Conservation (phyloP, 1,140 invertebrate genomes). For the Galleria mellonella region DNA sequence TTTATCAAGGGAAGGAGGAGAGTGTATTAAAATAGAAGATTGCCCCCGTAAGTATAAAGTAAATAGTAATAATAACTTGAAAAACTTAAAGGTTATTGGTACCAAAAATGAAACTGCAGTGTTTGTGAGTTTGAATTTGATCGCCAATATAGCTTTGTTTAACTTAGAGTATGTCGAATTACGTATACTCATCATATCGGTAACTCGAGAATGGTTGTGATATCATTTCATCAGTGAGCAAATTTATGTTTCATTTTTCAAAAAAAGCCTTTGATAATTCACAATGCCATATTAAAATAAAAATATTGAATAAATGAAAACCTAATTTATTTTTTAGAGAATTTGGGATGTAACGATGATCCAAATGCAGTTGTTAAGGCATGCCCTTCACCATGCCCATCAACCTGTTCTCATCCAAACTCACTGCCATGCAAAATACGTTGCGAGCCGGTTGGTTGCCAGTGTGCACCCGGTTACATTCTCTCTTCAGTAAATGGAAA, state of each 20-base stretch:
- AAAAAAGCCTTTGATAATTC: no score
- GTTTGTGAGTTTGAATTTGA: no score
- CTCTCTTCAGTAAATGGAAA: not conserved
- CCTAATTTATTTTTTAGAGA: not conserved
- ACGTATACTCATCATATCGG: no score
- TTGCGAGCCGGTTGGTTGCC: constrained; percentile 6
- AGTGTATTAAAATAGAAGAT: constrained; percentile 21
- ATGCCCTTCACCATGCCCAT: constrained; percentile 9
- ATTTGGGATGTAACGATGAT: constrained; percentile 11
- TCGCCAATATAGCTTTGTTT: no score
- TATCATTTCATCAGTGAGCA: no score
- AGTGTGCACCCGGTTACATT: constrained; percentile 14
- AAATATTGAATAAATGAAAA: no score
- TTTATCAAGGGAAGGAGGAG: constrained; percentile 16
- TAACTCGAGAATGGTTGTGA: no score
- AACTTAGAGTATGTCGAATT: no score
- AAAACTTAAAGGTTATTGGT: no score
- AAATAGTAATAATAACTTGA: not conserved
- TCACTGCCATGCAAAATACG: not conserved
- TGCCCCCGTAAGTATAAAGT: constrained; percentile 18
- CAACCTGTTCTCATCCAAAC: constrained; percentile 8
- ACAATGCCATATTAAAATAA: no score
- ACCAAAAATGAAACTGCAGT: no score
- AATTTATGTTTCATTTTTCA: no score
- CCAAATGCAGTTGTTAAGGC: constrained; percentile 6